Evolutionary conservation across 2,888 invertebrate genomes (phyloP), one percentile per base, ranked within the genome.

Genomic region (Hypolimnas misippus): DNA sequence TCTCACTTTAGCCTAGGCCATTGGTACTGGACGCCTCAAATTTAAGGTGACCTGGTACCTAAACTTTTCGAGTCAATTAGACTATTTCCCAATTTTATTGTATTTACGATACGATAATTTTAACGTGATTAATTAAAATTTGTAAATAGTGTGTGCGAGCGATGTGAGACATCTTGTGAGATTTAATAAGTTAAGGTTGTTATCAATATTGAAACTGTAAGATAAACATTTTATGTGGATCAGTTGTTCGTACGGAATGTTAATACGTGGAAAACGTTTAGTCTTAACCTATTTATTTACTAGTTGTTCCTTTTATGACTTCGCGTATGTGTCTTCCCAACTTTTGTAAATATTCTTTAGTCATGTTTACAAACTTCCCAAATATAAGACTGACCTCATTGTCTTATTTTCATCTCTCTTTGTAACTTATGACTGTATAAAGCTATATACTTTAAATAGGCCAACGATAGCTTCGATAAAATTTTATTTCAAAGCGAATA

Each of bases 311-410:
- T 85, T 69, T 89, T 79, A 77, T 79, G 77, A 85, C 77, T 83
- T 85, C 80, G 81, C 82, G 84, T 84, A 74, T 81, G 81, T 83
- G 87, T 90, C 91, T 92, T 92, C 91, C 91, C 81, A 80, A 84
- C 89, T 91, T 89, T 89, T 91, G 90, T 91, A 91, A 86, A 90
- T 90, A 89, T 88, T 77, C 78, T 87, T 90, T 88, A 86, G 74
- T 79, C 76, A 71, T 81, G 78, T 87, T 89, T 89, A 90, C 87
- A 88, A 85, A 86, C 87, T 91, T 91, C 90, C 92, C 92, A 90
- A 91, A 89, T 82, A 92, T 91, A 92, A 92, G 92, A 92, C 92
- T 92, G 92, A 92, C 86, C 92, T 91, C 89, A 91, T 89, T 87
- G 84, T 90, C 90, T 91, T 89, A 79, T 88, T 92, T 88, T 89